Conservation (phyloP, 2,113 vertebrate genomes). For the Arothron firmamentum region DNA sequence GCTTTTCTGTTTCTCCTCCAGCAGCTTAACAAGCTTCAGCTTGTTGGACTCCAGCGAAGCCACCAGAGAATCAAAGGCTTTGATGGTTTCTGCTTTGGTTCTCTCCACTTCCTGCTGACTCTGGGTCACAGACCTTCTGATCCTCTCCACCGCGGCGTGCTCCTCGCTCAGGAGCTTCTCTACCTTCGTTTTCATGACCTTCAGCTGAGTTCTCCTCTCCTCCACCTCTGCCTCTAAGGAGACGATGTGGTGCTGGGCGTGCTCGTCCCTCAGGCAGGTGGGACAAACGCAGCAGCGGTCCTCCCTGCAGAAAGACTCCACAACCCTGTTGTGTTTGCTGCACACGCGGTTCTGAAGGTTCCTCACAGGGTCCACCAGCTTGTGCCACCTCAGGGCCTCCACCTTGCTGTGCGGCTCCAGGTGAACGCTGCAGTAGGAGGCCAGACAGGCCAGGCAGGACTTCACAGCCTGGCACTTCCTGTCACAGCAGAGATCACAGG, state of each 20-base stretch:
- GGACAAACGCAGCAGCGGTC: conserved; percentile 6
- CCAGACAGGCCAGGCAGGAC: conserved; percentile 27
- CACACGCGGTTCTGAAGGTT: conserved; percentile 2
- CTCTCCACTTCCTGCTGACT: neutral
- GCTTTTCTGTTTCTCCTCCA: conserved; percentile 16
- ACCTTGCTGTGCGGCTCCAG: conserved; percentile 10
- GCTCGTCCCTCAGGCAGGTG: neutral
- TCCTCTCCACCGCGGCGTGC: rapidly evolving
- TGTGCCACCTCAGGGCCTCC: conserved; percentile 15
- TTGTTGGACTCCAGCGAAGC: neutral
- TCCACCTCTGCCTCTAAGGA: conserved; percentile 6
- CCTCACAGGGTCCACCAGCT: conserved; percentile 1
- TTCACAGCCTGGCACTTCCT: conserved; percentile 6
- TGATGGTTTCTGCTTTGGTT: neutral
- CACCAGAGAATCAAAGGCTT: neutral
- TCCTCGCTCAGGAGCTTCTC: neutral
- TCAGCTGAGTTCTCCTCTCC: neutral
- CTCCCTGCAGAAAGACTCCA: conserved; percentile 8
- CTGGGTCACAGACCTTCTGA: neutral
- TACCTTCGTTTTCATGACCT: neutral
- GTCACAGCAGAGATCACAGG: conserved; percentile 15
- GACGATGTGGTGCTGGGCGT: neutral
- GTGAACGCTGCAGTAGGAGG: conserved; percentile 8
- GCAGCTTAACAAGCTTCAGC: neutral
- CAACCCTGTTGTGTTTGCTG: conserved; percentile 9